Base-by-base conservation (phyloP, 2,113 vertebrate genomes). In the Toxotes chatareus region DNA sequence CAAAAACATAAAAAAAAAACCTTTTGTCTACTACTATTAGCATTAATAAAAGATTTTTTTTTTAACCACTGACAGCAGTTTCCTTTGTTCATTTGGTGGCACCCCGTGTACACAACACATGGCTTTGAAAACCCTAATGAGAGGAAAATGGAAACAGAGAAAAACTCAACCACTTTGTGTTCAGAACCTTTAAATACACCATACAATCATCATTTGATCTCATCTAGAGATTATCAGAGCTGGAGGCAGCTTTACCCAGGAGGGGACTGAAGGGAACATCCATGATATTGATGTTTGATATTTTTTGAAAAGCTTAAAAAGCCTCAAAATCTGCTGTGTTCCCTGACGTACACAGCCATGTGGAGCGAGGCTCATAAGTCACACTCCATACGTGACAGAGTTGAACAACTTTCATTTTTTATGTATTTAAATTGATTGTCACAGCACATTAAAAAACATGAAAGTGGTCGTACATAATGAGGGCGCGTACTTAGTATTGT, bases 211-310 rank as follows among this genome's bases (percentile, higher is more conserved):
- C 2, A 73, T 73, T 38, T 12, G 5, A 38, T 63, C 36, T 73
- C 67, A 46, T 62, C 10, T n/a, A 13, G 27, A 76, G 27, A 63
- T 68, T 12, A 55, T 14, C 56, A 63, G 13, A 74, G 64, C n/a
- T 73, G 63, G 75, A 79, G 38, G 17, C 21, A 4, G 4, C 32
- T 47, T 62, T 40, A 55, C 9, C 10, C 63, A 57, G 49, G 47
- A 70, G 42, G 42, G 14, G 14, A 53, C 3, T 21, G 14, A 34
- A 32, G 53, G 57, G n/a, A 67, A 46, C 5, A 3, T 55, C 63
- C 17, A 27, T 34, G 7, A 47, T 42, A 8, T 36, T 46, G 16
- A 63, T 46, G 51, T 65, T 66, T 73, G 11, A 40, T 49, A 38
- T 64, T 49, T 13, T 68, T 55, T 10, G 4, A 51, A 51, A 49